A percentile compares a stretch with the other conserved stretches of the same genome.
Evolutionary conservation across 92 coral and sea anemone genomes (phyloP).

Genomic region (Paragorgia papillata): DNA sequence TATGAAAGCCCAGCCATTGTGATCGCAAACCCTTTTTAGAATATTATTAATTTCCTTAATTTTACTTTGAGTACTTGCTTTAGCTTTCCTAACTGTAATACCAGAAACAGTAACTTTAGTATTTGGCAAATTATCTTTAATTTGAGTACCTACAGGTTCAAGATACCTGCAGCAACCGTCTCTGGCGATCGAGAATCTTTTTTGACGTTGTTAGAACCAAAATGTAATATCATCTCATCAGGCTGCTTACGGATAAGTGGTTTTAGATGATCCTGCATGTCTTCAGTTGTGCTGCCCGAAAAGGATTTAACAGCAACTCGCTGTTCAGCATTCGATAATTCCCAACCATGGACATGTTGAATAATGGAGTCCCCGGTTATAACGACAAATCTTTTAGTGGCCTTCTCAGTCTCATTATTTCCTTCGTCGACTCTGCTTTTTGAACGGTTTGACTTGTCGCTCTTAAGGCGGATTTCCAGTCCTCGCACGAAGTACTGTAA

Average conservation of each 20-base stretch:
- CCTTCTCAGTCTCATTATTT: not conserved
- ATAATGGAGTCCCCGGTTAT: slow-evolving; percentile 66
- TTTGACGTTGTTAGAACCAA: no score
- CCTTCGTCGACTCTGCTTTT: no score
- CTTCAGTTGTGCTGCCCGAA: slow-evolving; percentile 2
- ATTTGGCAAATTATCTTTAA: no score
- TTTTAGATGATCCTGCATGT: slow-evolving; percentile 4
- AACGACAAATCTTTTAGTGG: not conserved
- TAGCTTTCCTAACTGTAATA: no score
- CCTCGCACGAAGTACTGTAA: no score
- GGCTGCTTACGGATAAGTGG: not conserved
- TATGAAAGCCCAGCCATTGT: not conserved
- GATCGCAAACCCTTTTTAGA: not conserved
- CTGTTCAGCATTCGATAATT: slow-evolving; percentile 12
- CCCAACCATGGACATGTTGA: slow-evolving; percentile 59
- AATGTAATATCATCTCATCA: no score
- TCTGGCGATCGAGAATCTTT: no score
- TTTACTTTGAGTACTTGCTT: not conserved
- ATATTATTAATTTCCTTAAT: not conserved
- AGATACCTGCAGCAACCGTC: no score
- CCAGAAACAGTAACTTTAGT: no score
- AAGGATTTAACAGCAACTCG: slow-evolving; percentile 22
- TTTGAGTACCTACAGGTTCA: no score
- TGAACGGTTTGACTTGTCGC: no score
- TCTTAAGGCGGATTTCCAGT: no score